Evolutionary conservation across 2,888 invertebrate genomes (phyloP).

Genomic region (Cacoxenus indagator): DNA sequence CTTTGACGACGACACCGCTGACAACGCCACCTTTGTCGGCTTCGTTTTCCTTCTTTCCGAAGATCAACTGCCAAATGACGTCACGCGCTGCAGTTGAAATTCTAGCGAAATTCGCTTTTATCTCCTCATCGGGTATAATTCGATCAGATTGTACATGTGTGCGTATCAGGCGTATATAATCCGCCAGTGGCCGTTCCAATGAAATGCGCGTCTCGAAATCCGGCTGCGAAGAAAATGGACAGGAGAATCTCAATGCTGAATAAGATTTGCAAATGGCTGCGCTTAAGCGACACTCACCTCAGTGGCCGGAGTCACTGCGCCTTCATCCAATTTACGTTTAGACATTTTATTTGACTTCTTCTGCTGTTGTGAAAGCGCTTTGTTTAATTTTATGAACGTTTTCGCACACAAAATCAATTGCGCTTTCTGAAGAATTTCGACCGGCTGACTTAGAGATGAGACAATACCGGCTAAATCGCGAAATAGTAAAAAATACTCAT

Average conservation of each 20-base stretch:
- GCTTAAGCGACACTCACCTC: not conserved
- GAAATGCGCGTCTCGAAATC: constrained; percentile 28
- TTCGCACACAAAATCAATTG: too few species aligned
- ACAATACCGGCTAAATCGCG: too few species aligned
- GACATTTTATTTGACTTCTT: constrained; percentile 38
- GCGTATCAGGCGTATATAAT: constrained; percentile 52
- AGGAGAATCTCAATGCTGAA: too few species aligned
- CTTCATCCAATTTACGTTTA: constrained; percentile 44
- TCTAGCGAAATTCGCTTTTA: constrained; percentile 46
- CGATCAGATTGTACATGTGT: constrained; percentile 48
- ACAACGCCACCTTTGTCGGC: not conserved
- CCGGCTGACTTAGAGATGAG: too few species aligned
- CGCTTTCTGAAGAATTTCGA: too few species aligned
- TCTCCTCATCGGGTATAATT: constrained; percentile 44
- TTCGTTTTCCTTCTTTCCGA: constrained; percentile 30
- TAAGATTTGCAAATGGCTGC: not conserved
- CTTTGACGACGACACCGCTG: not conserved
- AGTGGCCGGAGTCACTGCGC: not conserved
- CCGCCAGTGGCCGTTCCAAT: constrained; percentile 41
- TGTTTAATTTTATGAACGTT: too few species aligned
- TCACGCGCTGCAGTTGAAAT: constrained; percentile 48
- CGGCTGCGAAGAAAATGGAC: too few species aligned
- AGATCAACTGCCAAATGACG: constrained; percentile 59
- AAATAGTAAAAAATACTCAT: too few species aligned
- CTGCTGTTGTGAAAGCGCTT: too few species aligned